Evolutionary conservation across 1,140 invertebrate species (phyloP).

Genomic region (Drosophila asahinai): DNA sequence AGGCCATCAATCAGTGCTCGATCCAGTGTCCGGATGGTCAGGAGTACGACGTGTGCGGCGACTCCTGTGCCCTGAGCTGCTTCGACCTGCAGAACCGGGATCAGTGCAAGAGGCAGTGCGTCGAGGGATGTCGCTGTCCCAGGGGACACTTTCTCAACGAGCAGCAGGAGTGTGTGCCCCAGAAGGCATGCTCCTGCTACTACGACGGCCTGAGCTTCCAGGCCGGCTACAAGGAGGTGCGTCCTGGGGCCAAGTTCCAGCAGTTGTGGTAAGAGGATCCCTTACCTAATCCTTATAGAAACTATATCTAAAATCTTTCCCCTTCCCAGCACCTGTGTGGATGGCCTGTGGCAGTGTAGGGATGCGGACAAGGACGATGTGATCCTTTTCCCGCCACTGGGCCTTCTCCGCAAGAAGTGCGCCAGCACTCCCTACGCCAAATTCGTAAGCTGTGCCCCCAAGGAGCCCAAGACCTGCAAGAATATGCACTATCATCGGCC

Average conservation of each 20-base stretch:
- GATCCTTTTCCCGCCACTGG: neutral
- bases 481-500: conserved; percentile 89
- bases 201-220: conserved; percentile 90
- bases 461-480: conserved; percentile 92
- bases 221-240: conserved; percentile 90
- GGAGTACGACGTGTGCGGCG: conserved; percentile 92
- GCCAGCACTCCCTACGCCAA: conserved; percentile 87
- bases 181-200: conserved; percentile 90
- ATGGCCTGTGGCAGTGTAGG: conserved; percentile 91
- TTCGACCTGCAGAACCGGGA: conserved; percentile 86
- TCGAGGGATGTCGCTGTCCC: conserved; percentile 95
- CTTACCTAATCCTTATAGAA: conserved; percentile 65
- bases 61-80: conserved; percentile 90
- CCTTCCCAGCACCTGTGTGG: conserved; percentile 88
- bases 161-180: conserved; percentile 90
- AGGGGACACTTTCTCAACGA: conserved; percentile 90
- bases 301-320: neutral
- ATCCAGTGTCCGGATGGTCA: conserved; percentile 86
- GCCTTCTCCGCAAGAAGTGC: conserved; percentile 87
- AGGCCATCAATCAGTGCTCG: conserved; percentile 89
- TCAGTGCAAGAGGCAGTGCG: conserved; percentile 86
- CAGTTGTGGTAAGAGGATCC: conserved; percentile 85
- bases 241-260: conserved; percentile 87
- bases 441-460: conserved; percentile 91
- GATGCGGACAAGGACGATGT: conserved; percentile 85